These are phyloP conservation scores for Cryptocephalus moraei DNA, from an alignment of 2,888 invertebrate species.

Conservation along the genomic window DNA sequence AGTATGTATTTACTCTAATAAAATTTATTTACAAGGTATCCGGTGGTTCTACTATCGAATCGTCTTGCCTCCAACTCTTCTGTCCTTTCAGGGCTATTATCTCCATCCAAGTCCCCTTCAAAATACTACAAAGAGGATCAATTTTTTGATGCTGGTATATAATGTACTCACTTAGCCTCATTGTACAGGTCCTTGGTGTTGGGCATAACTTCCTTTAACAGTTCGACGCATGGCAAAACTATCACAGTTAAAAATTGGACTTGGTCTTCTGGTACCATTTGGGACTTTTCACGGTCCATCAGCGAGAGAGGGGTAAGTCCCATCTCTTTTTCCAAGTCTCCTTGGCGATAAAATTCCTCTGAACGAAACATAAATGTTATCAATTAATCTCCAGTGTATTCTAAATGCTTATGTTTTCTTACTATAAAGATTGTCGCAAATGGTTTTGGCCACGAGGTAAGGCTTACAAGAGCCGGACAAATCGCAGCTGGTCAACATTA, in stretches of 20 bases:
- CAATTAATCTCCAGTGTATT: conserved; percentile 15
- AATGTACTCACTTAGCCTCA: conserved; percentile 39
- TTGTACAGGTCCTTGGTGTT: conserved; percentile 42
- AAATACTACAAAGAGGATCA: conserved; percentile 31
- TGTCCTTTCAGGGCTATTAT: conserved; percentile 47
- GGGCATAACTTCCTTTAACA: conserved; percentile 44
- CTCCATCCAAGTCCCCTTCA: conserved; percentile 48
- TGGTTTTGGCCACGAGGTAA: conserved; percentile 43
- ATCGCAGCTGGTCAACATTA: conserved; percentile 52
- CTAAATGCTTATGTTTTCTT: conserved; percentile 36
- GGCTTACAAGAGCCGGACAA: conserved; percentile 50
- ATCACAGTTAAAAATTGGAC: conserved; percentile 49
- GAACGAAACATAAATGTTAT: conserved; percentile 4
- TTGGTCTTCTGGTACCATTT: conserved; percentile 52
- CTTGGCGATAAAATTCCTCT: conserved; percentile 41
- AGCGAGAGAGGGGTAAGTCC: conserved; percentile 50
- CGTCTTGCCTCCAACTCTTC: conserved; percentile 46
- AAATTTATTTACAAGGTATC: conserved; percentile 18
- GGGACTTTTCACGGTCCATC: conserved; percentile 50
- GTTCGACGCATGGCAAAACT: conserved; percentile 47
- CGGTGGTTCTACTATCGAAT: conserved; percentile 30
- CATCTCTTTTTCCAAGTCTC: conserved; percentile 48
- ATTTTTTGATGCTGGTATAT: not conserved
- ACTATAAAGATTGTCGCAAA: conserved; percentile 44
- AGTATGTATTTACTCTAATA: conserved; percentile 29